Evolutionary conservation across 2,797 vertebrate species (phyloP), one percentile per base, ranked within the genome.

Genomic region (Tapirus indicus): DNA sequence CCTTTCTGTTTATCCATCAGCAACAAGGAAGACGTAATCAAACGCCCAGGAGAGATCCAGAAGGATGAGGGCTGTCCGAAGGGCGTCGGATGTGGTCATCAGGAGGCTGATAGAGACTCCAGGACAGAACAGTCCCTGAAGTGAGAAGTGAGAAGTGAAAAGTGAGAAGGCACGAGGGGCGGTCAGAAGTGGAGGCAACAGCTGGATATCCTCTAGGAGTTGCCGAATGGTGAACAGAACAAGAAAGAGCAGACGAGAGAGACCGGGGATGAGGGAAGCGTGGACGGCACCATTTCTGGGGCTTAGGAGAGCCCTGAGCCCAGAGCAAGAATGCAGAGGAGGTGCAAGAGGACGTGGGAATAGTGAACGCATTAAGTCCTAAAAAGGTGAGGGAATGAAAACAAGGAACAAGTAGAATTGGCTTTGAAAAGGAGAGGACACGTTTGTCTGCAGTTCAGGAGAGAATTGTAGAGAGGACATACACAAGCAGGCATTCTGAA

Each of bases 211-310:
- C 16, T 2, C 66, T 2, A 38, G 21, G 44, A 68, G 75, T 1
- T 66, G 62, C 64, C 14, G 3, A 44, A 10, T 0, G 3, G n/a
- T 14, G 16, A 13, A 38, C 4, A 25, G 56, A 21, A 20, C 60
- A 9, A 32, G 23, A 20, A 2, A 41, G 64, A 29, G 41, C 44
- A 14, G 52, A 56, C 20, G 1, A 14, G 8, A 11, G 0, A 4
- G 38, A 20, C 1, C 0, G 2, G 35, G 8, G 7, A 2, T 2
- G 60, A 21, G 14, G 49, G 18, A 44, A 41, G 62, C 13, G 9
- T 0, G 0, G 18, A 32, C 2, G 0, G 5, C 1, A 2, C 25
- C 1, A 0, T 13, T 20, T 20, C 47, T 18, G 38, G 56, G 60
- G 21, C 1, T 0, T 0, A 20, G 17, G 77, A 13, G 10, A 8